Percentiles rank a stretch among this genome's conserved stretches.
phyloP scores from a whole-genome alignment of 2,888 invertebrate genomes.

The Xylocampa areola region DNA sequence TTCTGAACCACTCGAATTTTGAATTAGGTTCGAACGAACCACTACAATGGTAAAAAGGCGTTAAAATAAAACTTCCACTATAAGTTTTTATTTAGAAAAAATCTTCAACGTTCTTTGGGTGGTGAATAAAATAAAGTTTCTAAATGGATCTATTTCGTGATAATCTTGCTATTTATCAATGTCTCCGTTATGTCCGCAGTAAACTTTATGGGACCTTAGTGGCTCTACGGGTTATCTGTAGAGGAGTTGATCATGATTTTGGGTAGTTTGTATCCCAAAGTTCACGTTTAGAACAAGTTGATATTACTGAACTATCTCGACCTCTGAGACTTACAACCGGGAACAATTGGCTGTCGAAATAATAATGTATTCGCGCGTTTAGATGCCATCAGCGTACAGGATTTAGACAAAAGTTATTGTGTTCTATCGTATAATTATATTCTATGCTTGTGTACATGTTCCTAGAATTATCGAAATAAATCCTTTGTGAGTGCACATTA shows the following conservation, averaged over 20 bases:
- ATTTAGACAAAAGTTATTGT: constrained; percentile 52
- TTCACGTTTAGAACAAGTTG: constrained; percentile 18
- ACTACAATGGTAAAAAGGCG: constrained; percentile 16
- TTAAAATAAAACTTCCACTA: constrained; percentile 40
- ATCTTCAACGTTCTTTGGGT: constrained; percentile 23
- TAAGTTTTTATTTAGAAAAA: constrained; percentile 50
- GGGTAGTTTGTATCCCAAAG: constrained; percentile 33
- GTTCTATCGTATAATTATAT: constrained; percentile 30
- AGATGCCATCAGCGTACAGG: constrained; percentile 27
- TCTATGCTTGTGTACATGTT: constrained; percentile 39
- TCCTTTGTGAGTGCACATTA: constrained; percentile 56
- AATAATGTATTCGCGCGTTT: constrained; percentile 34
- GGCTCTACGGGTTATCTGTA: constrained; percentile 50
- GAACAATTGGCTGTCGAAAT: constrained; percentile 22
- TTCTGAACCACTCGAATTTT: background rate
- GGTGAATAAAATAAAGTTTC: constrained; percentile 45
- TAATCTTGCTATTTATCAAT: constrained; percentile 66
- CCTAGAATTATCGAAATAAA: constrained; percentile 56
- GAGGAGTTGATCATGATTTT: constrained; percentile 49
- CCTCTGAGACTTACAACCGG: constrained; percentile 2
- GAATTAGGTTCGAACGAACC: background rate
- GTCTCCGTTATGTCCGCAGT: constrained; percentile 57
- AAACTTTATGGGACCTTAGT: constrained; percentile 56
- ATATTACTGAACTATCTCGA: constrained; percentile 9
- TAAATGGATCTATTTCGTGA: constrained; percentile 55